Percentiles rank a stretch among this genome's conserved stretches.
Conservation (phyloP, 2,888 invertebrate species). For the Noctua pronuba region DNA sequence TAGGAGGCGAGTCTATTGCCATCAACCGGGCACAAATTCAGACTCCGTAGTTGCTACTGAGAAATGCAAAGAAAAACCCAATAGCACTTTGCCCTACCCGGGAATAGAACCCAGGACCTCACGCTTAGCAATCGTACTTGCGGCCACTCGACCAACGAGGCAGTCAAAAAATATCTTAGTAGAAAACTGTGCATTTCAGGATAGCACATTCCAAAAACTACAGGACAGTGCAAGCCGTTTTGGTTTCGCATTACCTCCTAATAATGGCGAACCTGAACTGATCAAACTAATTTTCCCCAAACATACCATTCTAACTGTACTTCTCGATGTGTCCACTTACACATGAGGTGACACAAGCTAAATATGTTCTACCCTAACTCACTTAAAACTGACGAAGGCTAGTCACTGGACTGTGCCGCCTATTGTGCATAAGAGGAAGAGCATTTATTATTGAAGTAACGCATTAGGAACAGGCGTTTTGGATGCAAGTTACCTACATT, state of each 20-base stretch:
- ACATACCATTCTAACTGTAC: too few relatives aligned
- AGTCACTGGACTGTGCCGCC: conserved; percentile 21
- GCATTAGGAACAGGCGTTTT: not conserved
- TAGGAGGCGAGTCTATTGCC: too few relatives aligned
- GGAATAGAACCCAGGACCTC: too few relatives aligned
- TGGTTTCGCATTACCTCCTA: not conserved
- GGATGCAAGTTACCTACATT: too few relatives aligned
- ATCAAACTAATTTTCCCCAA: not conserved
- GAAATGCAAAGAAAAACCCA: too few relatives aligned
- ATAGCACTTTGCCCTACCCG: too few relatives aligned
- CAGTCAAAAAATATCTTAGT: not conserved
- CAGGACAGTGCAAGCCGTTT: not conserved
- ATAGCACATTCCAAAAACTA: not conserved
- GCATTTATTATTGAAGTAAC: not conserved
- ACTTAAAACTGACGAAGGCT: conserved; percentile 33
- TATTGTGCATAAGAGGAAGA: conserved; percentile 24
- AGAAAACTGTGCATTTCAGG: not conserved
- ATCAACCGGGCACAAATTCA: too few relatives aligned
- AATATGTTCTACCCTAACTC: conserved; percentile 33
- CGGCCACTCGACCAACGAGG: too few relatives aligned
- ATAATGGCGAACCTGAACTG: not conserved
- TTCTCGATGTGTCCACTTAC: not conserved
- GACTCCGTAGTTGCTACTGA: too few relatives aligned
- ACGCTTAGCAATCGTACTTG: too few relatives aligned
- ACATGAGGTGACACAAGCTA: conserved; percentile 7